Evolutionary conservation across 2,113 vertebrate species (phyloP).

Genomic region (Fulica atra): DNA sequence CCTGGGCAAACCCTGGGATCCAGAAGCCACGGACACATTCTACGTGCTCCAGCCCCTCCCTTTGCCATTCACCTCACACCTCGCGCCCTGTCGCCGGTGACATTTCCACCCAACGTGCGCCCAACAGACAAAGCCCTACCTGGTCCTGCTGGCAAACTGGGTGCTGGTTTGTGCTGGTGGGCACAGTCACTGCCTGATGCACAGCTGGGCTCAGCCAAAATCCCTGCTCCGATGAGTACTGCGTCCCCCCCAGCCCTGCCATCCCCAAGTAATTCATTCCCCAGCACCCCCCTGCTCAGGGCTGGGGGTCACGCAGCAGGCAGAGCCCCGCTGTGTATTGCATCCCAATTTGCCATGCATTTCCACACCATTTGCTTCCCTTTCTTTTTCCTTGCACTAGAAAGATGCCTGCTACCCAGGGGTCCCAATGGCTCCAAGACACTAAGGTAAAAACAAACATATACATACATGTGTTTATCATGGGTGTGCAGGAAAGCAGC

Average conservation of each 20-base stretch:
- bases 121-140: neutral
- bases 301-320: conserved; percentile 8
- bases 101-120: neutral
- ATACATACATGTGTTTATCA: neutral
- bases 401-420: conserved; percentile 50
- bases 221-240: neutral
- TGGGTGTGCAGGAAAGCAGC: neutral
- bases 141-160: accelerated
- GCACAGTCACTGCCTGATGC: neutral
- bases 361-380: conserved; percentile 71
- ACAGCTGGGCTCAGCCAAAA: neutral
- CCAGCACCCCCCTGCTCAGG: neutral
- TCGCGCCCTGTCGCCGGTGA: accelerated
- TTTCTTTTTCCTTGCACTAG: conserved; percentile 51
- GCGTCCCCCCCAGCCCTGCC: neutral
- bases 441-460: neutral
- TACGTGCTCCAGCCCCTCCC: neutral
- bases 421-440: neutral
- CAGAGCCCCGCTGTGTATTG: conserved; percentile 39
- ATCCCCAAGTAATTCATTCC: conserved; percentile 33
- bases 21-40: neutral
- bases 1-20: neutral
- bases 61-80: accelerated
- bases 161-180: neutral
- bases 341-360: conserved; percentile 69